phyloP scores from a whole-genome alignment of 2,113 vertebrate species.

The Corythornis vintsioides region DNA sequence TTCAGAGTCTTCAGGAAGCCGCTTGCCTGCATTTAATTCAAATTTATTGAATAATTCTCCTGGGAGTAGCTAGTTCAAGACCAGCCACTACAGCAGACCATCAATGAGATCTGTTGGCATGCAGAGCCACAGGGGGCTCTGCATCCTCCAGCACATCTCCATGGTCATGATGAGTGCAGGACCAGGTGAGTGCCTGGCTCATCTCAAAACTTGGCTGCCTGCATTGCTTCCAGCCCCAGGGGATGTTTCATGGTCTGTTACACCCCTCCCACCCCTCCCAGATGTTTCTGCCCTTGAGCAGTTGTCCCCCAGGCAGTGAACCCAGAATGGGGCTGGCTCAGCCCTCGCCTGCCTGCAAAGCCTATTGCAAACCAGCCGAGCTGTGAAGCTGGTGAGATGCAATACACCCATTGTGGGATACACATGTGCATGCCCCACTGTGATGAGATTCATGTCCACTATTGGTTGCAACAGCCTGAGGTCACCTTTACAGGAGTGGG shows the following conservation, averaged over 20 bases:
- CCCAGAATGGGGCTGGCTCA: not conserved
- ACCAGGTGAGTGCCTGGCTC: accelerated
- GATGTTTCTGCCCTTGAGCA: not conserved
- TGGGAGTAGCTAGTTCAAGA: slow-evolving; percentile 24
- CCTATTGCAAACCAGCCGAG: not conserved
- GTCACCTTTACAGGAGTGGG: not conserved
- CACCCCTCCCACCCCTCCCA: not conserved
- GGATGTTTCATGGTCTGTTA: not conserved
- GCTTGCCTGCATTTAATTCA: slow-evolving; percentile 45
- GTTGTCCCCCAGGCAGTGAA: not conserved
- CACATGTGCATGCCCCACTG: accelerated
- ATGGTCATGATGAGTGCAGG: not conserved
- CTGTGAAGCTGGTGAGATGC: not conserved
- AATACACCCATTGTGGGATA: accelerated
- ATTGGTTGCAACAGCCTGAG: no score
- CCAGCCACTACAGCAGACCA: not conserved
- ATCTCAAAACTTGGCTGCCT: not conserved
- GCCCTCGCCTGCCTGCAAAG: not conserved
- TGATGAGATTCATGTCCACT: accelerated
- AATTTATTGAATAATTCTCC: slow-evolving; percentile 54
- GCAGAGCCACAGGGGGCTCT: accelerated
- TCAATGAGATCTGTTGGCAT: not conserved
- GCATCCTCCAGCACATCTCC: not conserved
- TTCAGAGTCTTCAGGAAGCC: slow-evolving; percentile 33
- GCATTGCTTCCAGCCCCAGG: not conserved